Evolutionary conservation across 1,140 invertebrate species (phyloP).

Genomic region (Dendroctonus valens): DNA sequence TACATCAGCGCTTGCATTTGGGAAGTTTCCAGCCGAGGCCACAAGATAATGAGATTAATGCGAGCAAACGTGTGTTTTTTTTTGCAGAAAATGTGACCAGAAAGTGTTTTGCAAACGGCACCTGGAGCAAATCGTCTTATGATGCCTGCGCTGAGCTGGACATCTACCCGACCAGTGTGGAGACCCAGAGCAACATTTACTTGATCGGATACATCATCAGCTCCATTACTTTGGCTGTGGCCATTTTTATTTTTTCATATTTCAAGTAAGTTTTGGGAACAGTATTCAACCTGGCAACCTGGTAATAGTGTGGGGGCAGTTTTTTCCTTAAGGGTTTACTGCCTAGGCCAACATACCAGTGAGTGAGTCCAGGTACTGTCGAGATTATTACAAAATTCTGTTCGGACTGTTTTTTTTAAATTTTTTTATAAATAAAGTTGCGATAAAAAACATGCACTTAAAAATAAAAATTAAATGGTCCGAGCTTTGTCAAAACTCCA

Average conservation of each 20-base stretch:
- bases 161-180: slow-evolving; percentile 43
- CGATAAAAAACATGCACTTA: no score
- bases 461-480: no score
- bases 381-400: no score
- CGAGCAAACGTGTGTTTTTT: slow-evolving; percentile 22
- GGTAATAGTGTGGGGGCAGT: no score
- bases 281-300: no score
- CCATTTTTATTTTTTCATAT: slow-evolving; percentile 77
- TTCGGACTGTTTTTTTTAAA: no score
- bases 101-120: slow-evolving; percentile 64
- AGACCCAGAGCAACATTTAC: slow-evolving; percentile 58
- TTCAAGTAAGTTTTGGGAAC: no score
- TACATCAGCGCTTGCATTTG: background rate
- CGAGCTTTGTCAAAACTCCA: no score
- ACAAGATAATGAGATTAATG: slow-evolving; percentile 4
- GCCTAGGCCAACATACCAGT: no score
- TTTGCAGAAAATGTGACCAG: slow-evolving; percentile 72
- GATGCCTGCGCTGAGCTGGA: slow-evolving; percentile 59
- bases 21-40: background rate
- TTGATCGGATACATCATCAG: slow-evolving; percentile 75
- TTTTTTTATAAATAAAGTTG: no score
- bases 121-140: slow-evolving; percentile 72
- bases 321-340: no score
- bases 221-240: slow-evolving; percentile 70
- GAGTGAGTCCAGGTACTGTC: no score